Evolutionary conservation across 2,888 invertebrate species (phyloP).

Genomic region (Apodemia mormo): DNA sequence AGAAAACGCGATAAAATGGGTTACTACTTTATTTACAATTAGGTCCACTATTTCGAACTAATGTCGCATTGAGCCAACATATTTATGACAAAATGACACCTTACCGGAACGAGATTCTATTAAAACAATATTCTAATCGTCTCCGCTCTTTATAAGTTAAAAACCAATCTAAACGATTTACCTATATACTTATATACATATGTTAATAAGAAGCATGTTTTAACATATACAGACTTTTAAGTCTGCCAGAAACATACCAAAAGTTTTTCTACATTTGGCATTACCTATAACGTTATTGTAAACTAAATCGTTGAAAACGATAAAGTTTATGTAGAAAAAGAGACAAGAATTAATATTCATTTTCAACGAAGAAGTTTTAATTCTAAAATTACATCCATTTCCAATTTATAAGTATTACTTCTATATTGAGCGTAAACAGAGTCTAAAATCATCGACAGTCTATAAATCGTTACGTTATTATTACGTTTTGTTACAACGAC

Average conservation of each 20-base stretch:
- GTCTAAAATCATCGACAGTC: conserved; percentile 42
- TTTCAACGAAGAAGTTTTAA: conserved; percentile 22
- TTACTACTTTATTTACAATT: conserved; percentile 50
- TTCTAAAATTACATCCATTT: conserved; percentile 31
- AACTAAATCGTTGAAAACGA: conserved; percentile 16
- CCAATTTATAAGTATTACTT: conserved; percentile 33
- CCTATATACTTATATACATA: conserved; percentile 14
- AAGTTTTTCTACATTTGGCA: conserved; percentile 5
- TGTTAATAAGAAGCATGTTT: conserved; percentile 12
- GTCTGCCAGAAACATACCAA: conserved; percentile 4
- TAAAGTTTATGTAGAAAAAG: neutral
- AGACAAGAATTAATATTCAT: conserved; percentile 26
- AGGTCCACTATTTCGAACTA: conserved; percentile 48
- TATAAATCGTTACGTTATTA: conserved; percentile 23
- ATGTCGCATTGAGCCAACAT: conserved; percentile 49
- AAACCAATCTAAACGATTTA: neutral
- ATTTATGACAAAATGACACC: conserved; percentile 29
- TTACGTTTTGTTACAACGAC: conserved; percentile 39
- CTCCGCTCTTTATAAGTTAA: neutral
- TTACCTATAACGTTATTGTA: conserved; percentile 1
- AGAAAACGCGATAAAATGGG: conserved; percentile 30
- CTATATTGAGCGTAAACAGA: conserved; percentile 64
- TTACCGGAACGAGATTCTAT: conserved; percentile 35
- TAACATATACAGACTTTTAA: conserved; percentile 9
- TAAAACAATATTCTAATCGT: conserved; percentile 13